phyloP scores from a whole-genome alignment of 2,888 invertebrate species.

The Ophion slaviceki region DNA sequence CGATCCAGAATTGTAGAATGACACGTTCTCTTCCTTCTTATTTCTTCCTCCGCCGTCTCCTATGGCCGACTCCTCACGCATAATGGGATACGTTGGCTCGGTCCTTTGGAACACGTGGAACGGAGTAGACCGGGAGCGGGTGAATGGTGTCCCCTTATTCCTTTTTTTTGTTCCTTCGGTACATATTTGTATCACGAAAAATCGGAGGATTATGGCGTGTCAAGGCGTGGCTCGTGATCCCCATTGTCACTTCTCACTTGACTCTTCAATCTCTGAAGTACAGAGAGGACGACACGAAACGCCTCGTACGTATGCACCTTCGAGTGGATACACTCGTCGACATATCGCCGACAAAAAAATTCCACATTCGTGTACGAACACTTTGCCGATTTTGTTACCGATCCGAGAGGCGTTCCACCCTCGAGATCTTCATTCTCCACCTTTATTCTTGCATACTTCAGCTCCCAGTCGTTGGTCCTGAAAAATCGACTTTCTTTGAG shows the following conservation, averaged over 20 bases:
- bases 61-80: conserved; percentile 1
- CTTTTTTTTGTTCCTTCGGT: conserved; percentile 39
- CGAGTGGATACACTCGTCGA: conserved; percentile 15
- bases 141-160: conserved; percentile 13
- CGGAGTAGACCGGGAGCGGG: conserved; percentile 12
- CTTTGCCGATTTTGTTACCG: conserved; percentile 6
- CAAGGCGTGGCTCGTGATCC: conserved; percentile 80
- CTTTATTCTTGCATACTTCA: background rate
- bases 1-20: conserved; percentile 17
- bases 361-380: background rate
- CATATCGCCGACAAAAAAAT: background rate
- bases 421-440: background rate
- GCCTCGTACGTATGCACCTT: background rate
- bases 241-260: conserved; percentile 66
- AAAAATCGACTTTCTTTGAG: background rate
- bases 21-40: conserved; percentile 38
- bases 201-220: conserved; percentile 74
- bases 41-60: conserved; percentile 21
- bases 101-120: conserved; percentile 35
- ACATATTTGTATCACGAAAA: conserved; percentile 71
- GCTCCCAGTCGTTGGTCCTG: background rate
- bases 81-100: conserved; percentile 54
- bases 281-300: background rate
- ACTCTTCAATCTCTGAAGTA: conserved; percentile 61
- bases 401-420: background rate